Base-by-base conservation (phyloP, 2,888 invertebrate species). In the Drosophila robusta region DNA sequence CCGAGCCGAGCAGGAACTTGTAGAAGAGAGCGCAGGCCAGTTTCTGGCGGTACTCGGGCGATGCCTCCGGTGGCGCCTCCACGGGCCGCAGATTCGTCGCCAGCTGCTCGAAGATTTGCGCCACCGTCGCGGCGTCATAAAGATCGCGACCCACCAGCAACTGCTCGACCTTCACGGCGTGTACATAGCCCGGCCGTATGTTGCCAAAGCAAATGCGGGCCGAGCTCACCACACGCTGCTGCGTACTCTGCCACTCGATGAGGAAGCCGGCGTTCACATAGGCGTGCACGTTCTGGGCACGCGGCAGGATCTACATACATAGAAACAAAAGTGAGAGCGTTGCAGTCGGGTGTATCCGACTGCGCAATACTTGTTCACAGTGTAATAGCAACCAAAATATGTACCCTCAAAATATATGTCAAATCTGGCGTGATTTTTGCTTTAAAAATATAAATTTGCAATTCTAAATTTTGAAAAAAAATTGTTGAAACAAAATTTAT, bases 11-110 rank as follows among this genome's bases (percentile, higher is more conserved):
- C 26, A 95, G 84, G 57, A 93, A 94, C 93, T 97, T 97, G 90
- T 97, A 98, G 87, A 97, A 95, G 11, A 98, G 92, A 8, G 95
- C 94, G 61, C 95, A 93, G 0, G 97, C 96, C 4, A 98, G 92
- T 9, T 93, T 93, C 85, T 95, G 95, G 18, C 97, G 94, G 83
- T 95, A 97, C 42, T 93, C 93, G 0, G 95, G 94, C 0, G 95
- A 94, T 0, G 96, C 94, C 84, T 96, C 95, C 0, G 96, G 95
- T 0, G 94, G 93, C 14, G 93, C 91, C 16, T 93, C 93, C 55
- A 95, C 94, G 0, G 97, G 95, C 2, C 93, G 89, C 0, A 97
- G 58, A 90, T 96, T 96, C 0, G 91, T 81, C 1, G 93, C 87
- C 56, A 97, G 90, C 4, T 91, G 91, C 2, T 89, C 89, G 32